Base-by-base conservation (phyloP, 2,888 invertebrate genomes). In the Brachycybe producta region DNA sequence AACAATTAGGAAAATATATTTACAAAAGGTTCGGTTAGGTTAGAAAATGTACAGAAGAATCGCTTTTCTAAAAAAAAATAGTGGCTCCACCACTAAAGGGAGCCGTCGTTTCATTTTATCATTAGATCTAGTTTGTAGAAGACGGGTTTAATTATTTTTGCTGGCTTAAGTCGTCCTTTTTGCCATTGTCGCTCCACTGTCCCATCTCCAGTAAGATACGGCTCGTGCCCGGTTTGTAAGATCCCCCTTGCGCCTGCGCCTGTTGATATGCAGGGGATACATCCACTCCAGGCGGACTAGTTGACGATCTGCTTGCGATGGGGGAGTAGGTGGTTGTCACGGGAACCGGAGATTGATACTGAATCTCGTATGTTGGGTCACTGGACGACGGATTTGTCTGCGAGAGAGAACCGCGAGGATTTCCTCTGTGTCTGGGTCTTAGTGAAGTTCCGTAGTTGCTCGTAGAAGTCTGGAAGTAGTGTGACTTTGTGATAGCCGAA, bases 141-240 rank as follows among this genome's bases (percentile, higher is more conserved):
- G n/a, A n/a, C n/a, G n/a, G n/a, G n/a, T n/a, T n/a, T n/a, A n/a
- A n/a, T n/a, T n/a, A n/a, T n/a, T n/a, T n/a, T n/a, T n/a, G n/a
- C n/a, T n/a, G n/a, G n/a, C n/a, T n/a, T n/a, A n/a, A n/a, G n/a
- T n/a, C n/a, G n/a, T n/a, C n/a, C n/a, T n/a, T n/a, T n/a, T n/a
- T n/a, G n/a, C 34, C 13, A 7, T 32, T 21, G 21, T 45, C n/a
- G 4, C 17, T 45, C 45, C 45, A 45, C 5, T 45, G 11, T 23
- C 45, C 45, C 45, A 45, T 45, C 35, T 45, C 45, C 26, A 45
- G 35, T 21, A 45, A 26, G 13, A 45, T 45, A 11, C 45, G 32
- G 35, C 45, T 45, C 13, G 45, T 45, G 21, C 45, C 45, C 8
- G 45, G 45, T 26, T 34, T 45, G 45, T 45, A 45, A 7, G 45